Evolutionary conservation across 2,113 vertebrate genomes (phyloP), one percentile per base, ranked within the genome.

Genomic region (Hemicordylus capensis): DNA sequence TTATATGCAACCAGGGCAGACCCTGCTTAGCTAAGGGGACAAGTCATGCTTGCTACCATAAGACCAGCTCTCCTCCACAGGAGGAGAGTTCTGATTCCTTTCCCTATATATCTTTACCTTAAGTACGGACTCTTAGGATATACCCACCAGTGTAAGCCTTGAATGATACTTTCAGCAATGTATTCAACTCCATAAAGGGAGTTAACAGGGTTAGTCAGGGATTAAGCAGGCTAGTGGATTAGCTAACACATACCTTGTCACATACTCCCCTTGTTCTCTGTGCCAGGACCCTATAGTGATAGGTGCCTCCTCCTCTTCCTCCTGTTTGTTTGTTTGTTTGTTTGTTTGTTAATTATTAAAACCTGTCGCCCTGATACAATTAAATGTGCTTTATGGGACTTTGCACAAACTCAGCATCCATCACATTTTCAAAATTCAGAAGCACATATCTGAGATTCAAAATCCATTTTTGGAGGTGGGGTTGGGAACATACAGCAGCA

Each of bases 131-230:
- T 80, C 24, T 80, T 14, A 70, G 83, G 83, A 83, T 72, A 76
- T 76, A 86, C 84, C 74, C n/a, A 84, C 74, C 80, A 0, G 0
- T 39, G 2, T 44, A 78, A 81, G 80, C 66, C 66, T 34, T 64
- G 73, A 83, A 85, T 73, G 83, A 80, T 79, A 86, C 85, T 88
- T 89, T 86, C 67, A 87, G 74, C 76, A 73, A 12, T 81, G 67
- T 64, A 79, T 89, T 70, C 69, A 92, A 64, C 80, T 93, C 69
- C 74, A 86, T 83, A 84, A 88, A 89, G 74, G 79, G 83, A 83
- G 74, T 88, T 92, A 90, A 86, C 87, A 69, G 79, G 90, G 90
- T 93, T 91, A 89, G 61, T 78, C 70, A 89, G 88, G 89, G 79
- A 89, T 90, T 90, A 87, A 86, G 91, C 83, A 80, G 64, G 10